These are phyloP conservation scores for Chaenogobius annularis DNA, from an alignment of 2,113 vertebrate genomes.

Conservation along the genomic window DNA sequence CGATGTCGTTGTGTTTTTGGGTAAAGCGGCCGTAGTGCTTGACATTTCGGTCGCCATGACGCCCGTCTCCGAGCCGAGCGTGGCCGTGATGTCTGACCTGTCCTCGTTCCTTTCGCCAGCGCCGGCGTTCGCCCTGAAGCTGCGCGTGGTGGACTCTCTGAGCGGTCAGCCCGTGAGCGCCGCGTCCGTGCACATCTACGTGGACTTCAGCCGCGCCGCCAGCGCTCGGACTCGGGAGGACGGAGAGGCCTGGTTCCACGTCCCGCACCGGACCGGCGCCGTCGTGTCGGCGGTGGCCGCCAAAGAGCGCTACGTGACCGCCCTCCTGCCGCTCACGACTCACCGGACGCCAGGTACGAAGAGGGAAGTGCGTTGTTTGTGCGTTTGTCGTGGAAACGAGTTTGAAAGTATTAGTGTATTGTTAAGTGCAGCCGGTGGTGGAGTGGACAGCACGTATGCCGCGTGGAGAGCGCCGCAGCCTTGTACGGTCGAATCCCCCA, in stretches of 20 bases:
- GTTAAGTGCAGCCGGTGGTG: too few species aligned
- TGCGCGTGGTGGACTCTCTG: conserved; percentile 83
- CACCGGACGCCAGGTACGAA: conserved; percentile 81
- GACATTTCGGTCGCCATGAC: too few species aligned
- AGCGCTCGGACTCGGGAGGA: conserved; percentile 75
- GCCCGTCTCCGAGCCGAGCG: too few species aligned
- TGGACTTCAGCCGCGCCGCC: conserved; percentile 81
- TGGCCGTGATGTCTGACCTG: too few species aligned
- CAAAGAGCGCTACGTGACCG: conserved; percentile 81
- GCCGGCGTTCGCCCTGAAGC: conserved; percentile 79
- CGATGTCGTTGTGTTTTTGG: too few species aligned
- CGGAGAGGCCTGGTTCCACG: conserved; percentile 78
- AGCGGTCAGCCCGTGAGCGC: conserved; percentile 77
- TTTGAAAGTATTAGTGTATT: too few species aligned
- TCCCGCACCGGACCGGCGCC: conserved; percentile 79
- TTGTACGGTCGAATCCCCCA: too few species aligned
- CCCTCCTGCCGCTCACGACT: conserved; percentile 81
- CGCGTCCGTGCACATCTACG: conserved; percentile 83
- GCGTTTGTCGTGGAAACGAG: too few species aligned
- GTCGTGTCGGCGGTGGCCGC: conserved; percentile 78
- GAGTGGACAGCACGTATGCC: too few species aligned
- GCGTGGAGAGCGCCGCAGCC: too few species aligned
- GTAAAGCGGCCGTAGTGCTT: too few species aligned
- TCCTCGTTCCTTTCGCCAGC: conserved; percentile 49
- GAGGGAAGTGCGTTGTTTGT: too few species aligned